A percentile compares a stretch with the other conserved stretches of the same genome.
Evolutionary conservation across 2,113 vertebrate genomes (phyloP).

Genomic region (Rafetus swinhoei): DNA sequence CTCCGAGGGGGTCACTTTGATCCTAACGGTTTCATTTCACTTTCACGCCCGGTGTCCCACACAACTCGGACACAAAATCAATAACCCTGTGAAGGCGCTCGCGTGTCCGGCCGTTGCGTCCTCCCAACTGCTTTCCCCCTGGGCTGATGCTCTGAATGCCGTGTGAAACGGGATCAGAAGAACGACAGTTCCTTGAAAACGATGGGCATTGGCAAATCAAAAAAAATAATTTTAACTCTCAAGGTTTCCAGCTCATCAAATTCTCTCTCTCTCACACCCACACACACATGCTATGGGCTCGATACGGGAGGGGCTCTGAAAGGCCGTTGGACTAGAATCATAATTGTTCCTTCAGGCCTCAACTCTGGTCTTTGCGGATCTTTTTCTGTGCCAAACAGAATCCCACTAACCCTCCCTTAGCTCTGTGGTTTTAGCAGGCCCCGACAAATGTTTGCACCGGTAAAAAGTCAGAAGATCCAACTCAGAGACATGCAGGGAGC

Average conservation of each 20-base stretch:
- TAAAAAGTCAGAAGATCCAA: background rate
- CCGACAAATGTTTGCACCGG: background rate
- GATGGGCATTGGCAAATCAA: background rate
- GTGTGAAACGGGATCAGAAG: background rate
- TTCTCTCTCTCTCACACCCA: too few species aligned
- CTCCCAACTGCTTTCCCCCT: background rate
- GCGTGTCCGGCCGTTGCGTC: background rate
- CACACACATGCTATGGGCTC: background rate
- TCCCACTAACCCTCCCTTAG: background rate
- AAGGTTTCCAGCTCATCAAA: background rate
- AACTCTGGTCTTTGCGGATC: background rate
- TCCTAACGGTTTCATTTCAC: background rate
- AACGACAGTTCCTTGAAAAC: background rate
- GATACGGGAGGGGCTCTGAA: background rate
- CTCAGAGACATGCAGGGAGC: background rate
- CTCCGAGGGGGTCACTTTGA: background rate
- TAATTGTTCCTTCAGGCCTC: background rate
- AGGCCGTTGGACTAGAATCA: background rate
- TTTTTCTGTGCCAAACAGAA: background rate
- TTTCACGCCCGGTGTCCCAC: background rate
- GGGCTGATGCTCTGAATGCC: background rate
- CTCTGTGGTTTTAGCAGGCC: background rate
- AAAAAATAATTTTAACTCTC: background rate
- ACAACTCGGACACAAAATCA: background rate
- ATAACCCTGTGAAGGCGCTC: background rate